Conservation (phyloP, 1,140 invertebrate species). For the Zaprionus capensis region DNA sequence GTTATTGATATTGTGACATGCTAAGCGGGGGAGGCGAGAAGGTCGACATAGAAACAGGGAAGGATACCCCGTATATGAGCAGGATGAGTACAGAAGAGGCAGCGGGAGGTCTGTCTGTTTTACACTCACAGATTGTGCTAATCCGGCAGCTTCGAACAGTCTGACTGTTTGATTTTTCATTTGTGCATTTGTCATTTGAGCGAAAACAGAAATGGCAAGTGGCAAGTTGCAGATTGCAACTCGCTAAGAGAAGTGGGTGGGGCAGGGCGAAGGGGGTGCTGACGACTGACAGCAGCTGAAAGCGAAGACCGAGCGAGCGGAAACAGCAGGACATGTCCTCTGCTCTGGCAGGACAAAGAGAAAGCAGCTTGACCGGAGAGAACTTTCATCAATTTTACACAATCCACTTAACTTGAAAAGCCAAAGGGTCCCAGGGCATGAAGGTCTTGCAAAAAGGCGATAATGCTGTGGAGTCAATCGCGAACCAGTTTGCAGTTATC, state of each 20-base stretch:
- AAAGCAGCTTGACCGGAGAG: constrained; percentile 19
- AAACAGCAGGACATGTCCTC: constrained; percentile 18
- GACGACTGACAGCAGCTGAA: constrained; percentile 40
- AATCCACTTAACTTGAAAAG: constrained; percentile 65
- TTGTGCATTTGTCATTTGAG: constrained; percentile 65
- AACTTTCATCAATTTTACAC: constrained; percentile 68
- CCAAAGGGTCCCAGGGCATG: constrained; percentile 14
- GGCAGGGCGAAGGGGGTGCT: neutral
- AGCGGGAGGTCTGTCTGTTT: neutral
- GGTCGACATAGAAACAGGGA: neutral
- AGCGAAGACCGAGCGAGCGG: constrained; percentile 26
- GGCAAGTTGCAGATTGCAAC: constrained; percentile 26
- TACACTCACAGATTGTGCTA: constrained; percentile 24
- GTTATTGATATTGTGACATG: constrained; percentile 35
- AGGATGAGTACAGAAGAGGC: neutral
- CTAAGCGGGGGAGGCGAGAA: neutral
- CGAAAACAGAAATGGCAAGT: constrained; percentile 59
- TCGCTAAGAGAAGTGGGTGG: neutral
- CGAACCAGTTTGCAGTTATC: neutral
- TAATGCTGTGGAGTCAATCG: neutral
- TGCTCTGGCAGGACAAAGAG: constrained; percentile 3
- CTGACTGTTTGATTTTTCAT: constrained; percentile 63
- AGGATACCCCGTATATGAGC: too few species aligned
- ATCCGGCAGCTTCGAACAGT: constrained; percentile 30
- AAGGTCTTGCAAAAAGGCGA: neutral